These are phyloP conservation scores for Drosophila albomicans DNA, from an alignment of 1,140 invertebrate species.

Conservation along the genomic window DNA sequence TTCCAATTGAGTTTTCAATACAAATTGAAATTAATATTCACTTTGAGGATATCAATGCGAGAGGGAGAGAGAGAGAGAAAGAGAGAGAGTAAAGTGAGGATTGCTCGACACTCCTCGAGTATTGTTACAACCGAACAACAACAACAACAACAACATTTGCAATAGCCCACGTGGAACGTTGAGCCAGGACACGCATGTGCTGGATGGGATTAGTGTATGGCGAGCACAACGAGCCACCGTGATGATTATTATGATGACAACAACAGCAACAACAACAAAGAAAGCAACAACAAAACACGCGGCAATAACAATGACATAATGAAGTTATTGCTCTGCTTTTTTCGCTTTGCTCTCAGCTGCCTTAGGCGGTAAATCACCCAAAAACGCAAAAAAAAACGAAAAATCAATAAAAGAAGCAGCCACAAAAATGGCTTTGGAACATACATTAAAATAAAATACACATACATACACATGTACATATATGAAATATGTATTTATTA, in stretches of 20 bases:
- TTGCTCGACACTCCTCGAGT: not conserved
- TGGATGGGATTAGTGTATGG: conserved; percentile 38
- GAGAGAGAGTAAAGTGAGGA: too few relatives aligned
- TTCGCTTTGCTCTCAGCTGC: conserved; percentile 12
- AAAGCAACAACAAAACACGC: not conserved
- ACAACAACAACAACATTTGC: conserved; percentile 7
- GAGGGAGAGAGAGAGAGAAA: too few relatives aligned
- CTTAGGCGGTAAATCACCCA: conserved; percentile 25
- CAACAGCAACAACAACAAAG: conserved; percentile 10
- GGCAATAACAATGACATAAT: conserved; percentile 1
- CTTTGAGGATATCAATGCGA: conserved; percentile 69
- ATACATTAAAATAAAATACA: conserved; percentile 9
- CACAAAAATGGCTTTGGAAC: conserved; percentile 39
- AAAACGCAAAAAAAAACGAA: conserved; percentile 1
- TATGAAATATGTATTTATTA: not conserved
- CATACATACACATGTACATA: conserved; percentile 3
- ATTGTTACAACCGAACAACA: conserved; percentile 15
- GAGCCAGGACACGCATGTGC: conserved; percentile 24
- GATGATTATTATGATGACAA: conserved; percentile 31
- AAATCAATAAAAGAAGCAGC: conserved; percentile 35
- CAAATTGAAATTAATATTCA: conserved; percentile 79
- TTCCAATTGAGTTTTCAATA: conserved; percentile 72
- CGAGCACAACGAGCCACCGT: conserved; percentile 12
- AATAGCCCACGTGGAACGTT: not conserved
- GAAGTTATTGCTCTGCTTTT: conserved; percentile 23